phyloP scores from a whole-genome alignment of 2,113 vertebrate species.

The Mobula hypostoma region DNA sequence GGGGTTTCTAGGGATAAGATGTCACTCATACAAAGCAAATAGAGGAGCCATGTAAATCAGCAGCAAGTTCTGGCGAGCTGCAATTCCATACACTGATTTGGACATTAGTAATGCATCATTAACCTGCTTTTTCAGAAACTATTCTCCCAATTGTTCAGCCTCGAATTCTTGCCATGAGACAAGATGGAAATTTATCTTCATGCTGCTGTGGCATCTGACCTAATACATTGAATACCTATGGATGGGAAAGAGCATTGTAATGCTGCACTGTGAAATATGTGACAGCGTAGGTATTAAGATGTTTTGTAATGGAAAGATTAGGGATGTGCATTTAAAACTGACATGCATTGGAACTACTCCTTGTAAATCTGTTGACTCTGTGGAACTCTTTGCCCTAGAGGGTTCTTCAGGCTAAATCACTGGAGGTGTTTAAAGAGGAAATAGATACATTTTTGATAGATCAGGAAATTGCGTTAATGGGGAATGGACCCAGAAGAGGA shows the following conservation, averaged over 20 bases:
- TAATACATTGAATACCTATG: background rate
- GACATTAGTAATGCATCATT: too few relatives aligned
- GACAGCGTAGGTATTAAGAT: too few relatives aligned
- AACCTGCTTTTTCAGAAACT: background rate
- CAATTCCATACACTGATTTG: background rate
- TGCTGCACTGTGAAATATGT: background rate
- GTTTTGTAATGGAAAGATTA: too few relatives aligned
- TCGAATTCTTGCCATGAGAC: background rate
- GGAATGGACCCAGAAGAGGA: too few relatives aligned
- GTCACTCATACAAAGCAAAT: background rate
- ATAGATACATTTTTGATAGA: too few relatives aligned
- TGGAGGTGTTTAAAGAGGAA: too few relatives aligned
- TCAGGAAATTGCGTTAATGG: too few relatives aligned
- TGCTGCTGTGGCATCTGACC: background rate
- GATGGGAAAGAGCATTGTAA: background rate
- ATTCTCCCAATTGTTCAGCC: background rate
- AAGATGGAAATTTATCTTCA: background rate
- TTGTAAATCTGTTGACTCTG: too few relatives aligned
- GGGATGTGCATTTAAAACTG: too few relatives aligned
- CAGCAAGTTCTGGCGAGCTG: background rate
- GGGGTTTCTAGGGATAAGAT: background rate
- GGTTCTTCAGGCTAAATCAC: too few relatives aligned
- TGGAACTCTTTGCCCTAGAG: too few relatives aligned
- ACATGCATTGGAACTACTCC: too few relatives aligned
- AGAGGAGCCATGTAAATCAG: background rate